Base-by-base conservation (phyloP, 2,797 vertebrate genomes). In the Spheniscus humboldti region DNA sequence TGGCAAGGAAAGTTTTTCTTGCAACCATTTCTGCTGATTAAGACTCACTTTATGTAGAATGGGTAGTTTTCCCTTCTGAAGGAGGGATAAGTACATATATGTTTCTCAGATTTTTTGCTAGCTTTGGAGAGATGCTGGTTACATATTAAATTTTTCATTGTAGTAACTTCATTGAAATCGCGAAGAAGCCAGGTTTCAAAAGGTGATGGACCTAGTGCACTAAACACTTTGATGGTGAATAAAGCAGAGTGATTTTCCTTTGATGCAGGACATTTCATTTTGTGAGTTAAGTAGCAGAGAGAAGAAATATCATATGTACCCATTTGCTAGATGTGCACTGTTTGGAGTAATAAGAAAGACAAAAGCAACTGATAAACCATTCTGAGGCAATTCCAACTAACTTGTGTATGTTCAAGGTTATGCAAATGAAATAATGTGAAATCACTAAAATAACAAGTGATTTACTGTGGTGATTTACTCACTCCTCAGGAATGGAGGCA, bases 141-240 rank as follows among this genome's bases (percentile, higher is more conserved):
- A 20, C 19, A 13, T 39, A 37, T 23, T 39, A 48, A 2, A 4
- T 25, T 39, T 86, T 68, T 64, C 4, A 35, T 33, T 52, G 48
- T n/a, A n/a, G 2, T 47, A 77, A 30, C 19, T 78, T 20, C 25
- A 4, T 35, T 59, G 31, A 77, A 86, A 75, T 23, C 45, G 22
- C 48, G 31, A 80, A 56, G 45, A 79, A 80, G 8, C 2, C 15
- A 67, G 11, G 4, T 45, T 59, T 68, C 17, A 56, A 81, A 87
- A 87, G 18, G 39, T 57, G 17, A 31, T 17, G 18, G 10, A 20
- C 6, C 3, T 43, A 35, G 3, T 31, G 11, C 4, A 30, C 16
- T 35, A 8, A 7, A 8, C 0, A 2, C 0, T 78, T 78, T 81
- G 10, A 41, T 2, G 0, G 10, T 39, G 11, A 71, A 48, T 45